Evolutionary conservation across 2,888 invertebrate species (phyloP), one percentile per base, ranked within the genome.

Genomic region (Crocallis elinguaria): DNA sequence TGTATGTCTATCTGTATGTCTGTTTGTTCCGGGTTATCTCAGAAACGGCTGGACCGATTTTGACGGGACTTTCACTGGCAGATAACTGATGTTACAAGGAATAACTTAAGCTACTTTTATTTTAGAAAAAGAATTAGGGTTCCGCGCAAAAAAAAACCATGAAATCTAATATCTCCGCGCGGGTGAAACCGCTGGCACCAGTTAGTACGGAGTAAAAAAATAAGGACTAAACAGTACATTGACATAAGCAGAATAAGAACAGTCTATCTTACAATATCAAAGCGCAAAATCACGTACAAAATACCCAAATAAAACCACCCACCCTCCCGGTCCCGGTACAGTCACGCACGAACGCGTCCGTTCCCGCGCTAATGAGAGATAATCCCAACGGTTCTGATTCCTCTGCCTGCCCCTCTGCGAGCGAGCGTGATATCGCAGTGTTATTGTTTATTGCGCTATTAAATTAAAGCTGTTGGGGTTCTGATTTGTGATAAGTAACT

Each of bases 361-460:
- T 13, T 59, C 73, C 76, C 72, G 74, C 75, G 72, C 82, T 88
- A 88, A 88, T 88, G 82, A 86, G 81, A 79, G 78, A 82, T 88
- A 88, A 88, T 88, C 88, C 85, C 58, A 61, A 69, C 65, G 66
- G 39, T 39, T n/a, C 62, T 53, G 56, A 60, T 60, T 60, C 49
- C n/a, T 42, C 25, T 39, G 9, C 30, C 14, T 49, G 48, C 57
- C 60, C 54, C 49, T 49, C 48, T 49, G 53, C 32, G 46, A 52
- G 49, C 49, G 58, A 49, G 60, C 59, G 60, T 55, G 62, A 58
- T 67, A 64, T 54, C 56, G 17, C 38, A 9, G 16, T 41, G 37
- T 48, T 49, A 42, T 49, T 33, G 37, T 39, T 57, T 65, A 63
- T 65, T 61, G 56, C 58, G 41, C 57, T 60, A 64, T 64, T 61